Evolutionary conservation across 2,888 invertebrate genomes (phyloP).

Genomic region (Craniophora ligustri): DNA sequence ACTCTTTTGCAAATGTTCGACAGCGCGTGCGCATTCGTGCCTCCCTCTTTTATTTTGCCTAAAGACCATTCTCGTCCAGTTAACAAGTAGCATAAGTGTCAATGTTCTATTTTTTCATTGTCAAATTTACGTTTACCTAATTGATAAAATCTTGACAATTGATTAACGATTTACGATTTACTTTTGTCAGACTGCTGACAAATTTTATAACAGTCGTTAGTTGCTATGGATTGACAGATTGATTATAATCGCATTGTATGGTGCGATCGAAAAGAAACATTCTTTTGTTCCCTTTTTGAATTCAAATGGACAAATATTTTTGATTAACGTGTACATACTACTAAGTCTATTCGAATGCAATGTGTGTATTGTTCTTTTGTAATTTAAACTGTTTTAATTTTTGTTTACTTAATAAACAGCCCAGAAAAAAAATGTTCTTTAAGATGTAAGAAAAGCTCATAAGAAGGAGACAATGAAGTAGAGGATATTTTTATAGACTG

Average conservation of each 20-base stretch:
- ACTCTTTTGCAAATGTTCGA: constrained; percentile 3
- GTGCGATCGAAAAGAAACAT: constrained; percentile 27
- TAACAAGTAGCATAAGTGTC: constrained; percentile 38
- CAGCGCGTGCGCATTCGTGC: neutral
- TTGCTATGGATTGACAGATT: constrained; percentile 46
- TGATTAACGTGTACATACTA: constrained; percentile 1
- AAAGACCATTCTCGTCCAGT: constrained; percentile 50
- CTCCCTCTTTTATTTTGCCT: constrained; percentile 28
- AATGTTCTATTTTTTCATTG: constrained; percentile 51
- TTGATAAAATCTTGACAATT: constrained; percentile 62
- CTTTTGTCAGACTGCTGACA: constrained; percentile 60
- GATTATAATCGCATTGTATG: constrained; percentile 48
- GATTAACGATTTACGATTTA: constrained; percentile 51
- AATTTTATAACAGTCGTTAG: constrained; percentile 47
- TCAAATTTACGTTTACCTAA: constrained; percentile 54
- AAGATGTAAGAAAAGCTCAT: too few relatives aligned
- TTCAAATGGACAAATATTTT: constrained; percentile 15
- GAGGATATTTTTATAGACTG: too few relatives aligned
- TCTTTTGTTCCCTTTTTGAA: constrained; percentile 33
- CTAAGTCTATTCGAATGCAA: neutral
- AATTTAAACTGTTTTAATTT: neutral
- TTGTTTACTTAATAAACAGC: too few relatives aligned
- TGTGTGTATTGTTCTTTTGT: neutral
- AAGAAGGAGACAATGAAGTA: too few relatives aligned
- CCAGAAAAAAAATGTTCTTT: too few relatives aligned